These are phyloP conservation scores for Turritopsis rubra DNA, from an alignment of 30 jellyfish, hydroid and myxozoan genomes.

Conservation along the genomic window DNA sequence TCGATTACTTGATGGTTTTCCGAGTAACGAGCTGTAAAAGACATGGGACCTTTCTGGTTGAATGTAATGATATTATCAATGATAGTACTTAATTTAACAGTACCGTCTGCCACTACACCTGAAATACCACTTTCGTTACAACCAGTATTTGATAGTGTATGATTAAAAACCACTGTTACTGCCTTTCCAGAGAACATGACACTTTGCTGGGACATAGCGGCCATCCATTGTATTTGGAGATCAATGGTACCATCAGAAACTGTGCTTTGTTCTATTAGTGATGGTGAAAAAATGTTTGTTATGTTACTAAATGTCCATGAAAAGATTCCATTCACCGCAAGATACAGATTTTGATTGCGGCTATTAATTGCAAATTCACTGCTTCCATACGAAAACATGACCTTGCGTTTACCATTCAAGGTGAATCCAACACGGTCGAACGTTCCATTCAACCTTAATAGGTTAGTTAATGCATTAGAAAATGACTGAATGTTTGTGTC, in stretches of 20 bases:
- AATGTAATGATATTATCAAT: constrained; percentile 1
- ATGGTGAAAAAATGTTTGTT: not conserved
- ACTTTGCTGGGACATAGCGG: not conserved
- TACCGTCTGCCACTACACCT: not conserved
- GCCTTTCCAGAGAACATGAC: not conserved
- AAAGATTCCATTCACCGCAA: not conserved
- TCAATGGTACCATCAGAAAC: not conserved
- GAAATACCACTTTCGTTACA: not conserved
- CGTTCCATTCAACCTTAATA: not conserved
- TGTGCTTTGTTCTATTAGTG: not conserved
- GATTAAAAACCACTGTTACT: not conserved
- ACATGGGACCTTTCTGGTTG: not conserved
- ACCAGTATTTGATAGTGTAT: not conserved
- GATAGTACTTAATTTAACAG: not conserved
- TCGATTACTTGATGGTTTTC: not conserved
- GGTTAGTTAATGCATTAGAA: not conserved
- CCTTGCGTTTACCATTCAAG: not conserved
- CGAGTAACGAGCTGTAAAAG: not conserved
- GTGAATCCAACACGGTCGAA: constrained; percentile 9
- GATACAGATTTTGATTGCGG: not conserved
- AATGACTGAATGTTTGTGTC: not conserved
- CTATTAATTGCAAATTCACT: not conserved
- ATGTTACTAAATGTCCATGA: not conserved
- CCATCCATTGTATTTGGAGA: not conserved
- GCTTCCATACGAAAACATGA: not conserved